These are phyloP conservation scores for Tragulus kanchil DNA, from an alignment of 2,113 vertebrate genomes.

Conservation along the genomic window DNA sequence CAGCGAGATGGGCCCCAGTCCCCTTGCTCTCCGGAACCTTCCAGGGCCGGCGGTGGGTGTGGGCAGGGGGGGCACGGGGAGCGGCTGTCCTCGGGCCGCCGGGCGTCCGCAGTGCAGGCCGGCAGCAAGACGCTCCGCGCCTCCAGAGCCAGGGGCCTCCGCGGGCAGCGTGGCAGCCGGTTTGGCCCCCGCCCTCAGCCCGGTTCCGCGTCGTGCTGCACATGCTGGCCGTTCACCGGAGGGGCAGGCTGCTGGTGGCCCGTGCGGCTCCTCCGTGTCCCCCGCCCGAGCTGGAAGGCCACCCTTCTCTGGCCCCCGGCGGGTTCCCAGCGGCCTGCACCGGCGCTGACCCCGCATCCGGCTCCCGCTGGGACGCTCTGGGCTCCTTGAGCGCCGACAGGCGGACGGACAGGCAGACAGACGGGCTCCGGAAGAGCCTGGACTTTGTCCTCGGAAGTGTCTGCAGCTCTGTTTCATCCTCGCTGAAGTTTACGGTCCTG, in stretches of 20 bases:
- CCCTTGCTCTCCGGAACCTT: background rate
- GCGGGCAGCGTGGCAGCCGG: fast-evolving
- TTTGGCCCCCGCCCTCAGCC: background rate
- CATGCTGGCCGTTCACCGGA: background rate
- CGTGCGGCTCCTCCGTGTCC: fast-evolving
- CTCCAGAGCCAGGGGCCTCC: background rate
- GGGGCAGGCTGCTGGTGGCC: fast-evolving
- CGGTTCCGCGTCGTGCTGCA: fast-evolving
- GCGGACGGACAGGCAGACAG: background rate
- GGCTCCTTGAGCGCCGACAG: background rate
- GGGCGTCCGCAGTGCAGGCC: fast-evolving
- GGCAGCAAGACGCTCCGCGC: fast-evolving
- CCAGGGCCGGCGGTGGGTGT: background rate
- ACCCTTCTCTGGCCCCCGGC: fast-evolving
- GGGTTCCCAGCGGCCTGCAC: fast-evolving
- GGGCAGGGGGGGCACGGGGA: background rate
- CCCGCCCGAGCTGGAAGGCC: background rate
- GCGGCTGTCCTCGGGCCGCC: background rate
- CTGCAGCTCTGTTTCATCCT: background rate
- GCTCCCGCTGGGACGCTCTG: fast-evolving
- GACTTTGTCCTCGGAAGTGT: background rate
- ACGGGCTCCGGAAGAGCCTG: background rate
- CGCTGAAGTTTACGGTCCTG: no score
- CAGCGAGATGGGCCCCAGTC: background rate
- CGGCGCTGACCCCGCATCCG: fast-evolving